Evolutionary conservation across 2,888 invertebrate species (phyloP).

Genomic region (Linyphia triangularis): DNA sequence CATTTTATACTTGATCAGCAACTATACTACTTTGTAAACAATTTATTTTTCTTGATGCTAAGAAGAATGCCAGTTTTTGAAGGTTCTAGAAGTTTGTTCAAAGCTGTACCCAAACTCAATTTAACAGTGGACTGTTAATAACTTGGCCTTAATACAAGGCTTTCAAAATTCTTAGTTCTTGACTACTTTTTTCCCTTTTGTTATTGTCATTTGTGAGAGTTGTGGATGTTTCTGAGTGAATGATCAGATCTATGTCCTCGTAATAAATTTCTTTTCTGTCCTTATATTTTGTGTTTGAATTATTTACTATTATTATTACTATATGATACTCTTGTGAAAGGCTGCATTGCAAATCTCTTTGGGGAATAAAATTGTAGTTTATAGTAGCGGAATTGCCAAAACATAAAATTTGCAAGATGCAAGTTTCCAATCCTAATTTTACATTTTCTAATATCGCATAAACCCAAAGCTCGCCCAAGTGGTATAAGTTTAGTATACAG

Average conservation of each 20-base stretch:
- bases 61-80: no score
- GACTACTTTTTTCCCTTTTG: neutral
- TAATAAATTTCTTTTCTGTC: neutral
- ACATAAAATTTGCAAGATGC: neutral
- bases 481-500: no score
- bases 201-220: neutral
- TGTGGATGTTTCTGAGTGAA: neutral
- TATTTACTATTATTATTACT: neutral
- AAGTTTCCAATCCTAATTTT: no score
- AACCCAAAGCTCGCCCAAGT: no score
- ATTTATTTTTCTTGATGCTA: no score
- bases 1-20: no score
- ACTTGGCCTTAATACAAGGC: neutral
- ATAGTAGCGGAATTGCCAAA: neutral
- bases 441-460: no score
- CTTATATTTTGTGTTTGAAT: neutral
- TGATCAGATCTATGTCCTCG: neutral
- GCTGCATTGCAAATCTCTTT: neutral
- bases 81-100: no score
- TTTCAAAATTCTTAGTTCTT: neutral
- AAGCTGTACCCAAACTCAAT: neutral
- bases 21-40: no score
- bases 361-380: neutral
- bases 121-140: neutral
- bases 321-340: neutral